Base-by-base conservation (phyloP, 1,140 invertebrate species). In the Belonocnema kinseyi region DNA sequence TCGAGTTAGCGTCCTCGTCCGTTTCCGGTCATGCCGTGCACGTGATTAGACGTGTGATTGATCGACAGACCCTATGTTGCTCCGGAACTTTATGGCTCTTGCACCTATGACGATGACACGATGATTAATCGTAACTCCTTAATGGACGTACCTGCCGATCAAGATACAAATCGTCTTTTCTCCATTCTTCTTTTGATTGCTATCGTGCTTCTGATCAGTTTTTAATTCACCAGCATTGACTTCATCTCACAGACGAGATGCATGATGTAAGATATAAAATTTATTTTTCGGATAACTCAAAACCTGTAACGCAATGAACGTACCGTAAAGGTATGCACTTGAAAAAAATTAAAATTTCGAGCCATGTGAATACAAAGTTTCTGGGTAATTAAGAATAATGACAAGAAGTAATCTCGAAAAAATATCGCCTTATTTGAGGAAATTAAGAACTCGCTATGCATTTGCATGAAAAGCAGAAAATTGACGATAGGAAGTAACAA, bases 21-120 rank as follows among this genome's bases (percentile, higher is more conserved):
- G 61, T 66, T 66, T 66, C 61, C 26, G 61, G 61, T 16, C 61
- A 66, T 40, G 61, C 61, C 61, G 61, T 66, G 61, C 61, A 66
- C 77, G 77, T 82, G 82, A 83, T 85, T 85, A 85, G 79, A 83
- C 78, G 78, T 76, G 73, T 85, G 82, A 83, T 85, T 85, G 83
- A 85, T 82, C 72, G 82, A 61, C 74, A 53, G 80, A 83, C 78
- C 74, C 83, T 80, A 79, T 81, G 81, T 81, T 76, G 78, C 75
- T 61, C 73, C 73, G 46, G 73, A 81, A 79, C 77, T 83, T 85
- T 85, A 85, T 81, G 73, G 78, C 76, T 80, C 74, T 77, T 76
- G 76, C 78, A 78, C 80, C 81, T 83, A 82, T 85, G 77, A 80
- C 78, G 81, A 80, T 75, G 79, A 81, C 75, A 76, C 76, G 61